Evolutionary conservation across 1,140 invertebrate species (phyloP), one percentile per base, ranked within the genome.

Genomic region (Macrobrachium rosenbergii): DNA sequence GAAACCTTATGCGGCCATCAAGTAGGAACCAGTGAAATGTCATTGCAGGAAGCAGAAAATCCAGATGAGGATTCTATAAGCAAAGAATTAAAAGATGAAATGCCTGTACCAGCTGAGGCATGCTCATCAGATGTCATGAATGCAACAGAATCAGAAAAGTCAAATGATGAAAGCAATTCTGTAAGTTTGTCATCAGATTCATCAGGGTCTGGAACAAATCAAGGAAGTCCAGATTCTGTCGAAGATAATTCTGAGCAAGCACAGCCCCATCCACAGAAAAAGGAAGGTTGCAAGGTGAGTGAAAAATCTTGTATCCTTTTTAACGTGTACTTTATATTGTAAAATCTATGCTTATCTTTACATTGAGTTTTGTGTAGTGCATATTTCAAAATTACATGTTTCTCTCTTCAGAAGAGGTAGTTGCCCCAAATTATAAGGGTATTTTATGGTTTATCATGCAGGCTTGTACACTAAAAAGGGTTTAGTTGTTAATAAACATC

Each of bases 141-240:
- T 52, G 45, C 43, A 81, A 37, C 43, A 21, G 63, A 23, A 19
- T 19, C 62, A 63, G 16, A 81, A 45, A 67, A 81, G 14, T 19
- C 63, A 17, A 59, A 81, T 21, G 79, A 81, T 43, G 16, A 81
- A 28, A 67, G 17, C 45, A 43, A 77, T 21, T 58, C 75, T 19
- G 17, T n/a, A 43, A 63, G 43, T 67, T 67, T 21, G 45, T 64
- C 63, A 81, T 67, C 79, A 43, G 63, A 60, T 11, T 64, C 79
- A n/a, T 60, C 28, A 0, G 21, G 60, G 11, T 64, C 62, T n/a
- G 64, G 16, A 60, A 52, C 52, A 37, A 52, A 69, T 43, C 64
- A 83, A 58, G 85, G 78, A 43, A 87, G 85, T 45, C 78, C 85
- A 64, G 85, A 87, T 73, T 87, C 85, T 45, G 84, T 60, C 2